Conservation (phyloP, 2,797 vertebrate species). For the Ptychadena robeensis region DNA sequence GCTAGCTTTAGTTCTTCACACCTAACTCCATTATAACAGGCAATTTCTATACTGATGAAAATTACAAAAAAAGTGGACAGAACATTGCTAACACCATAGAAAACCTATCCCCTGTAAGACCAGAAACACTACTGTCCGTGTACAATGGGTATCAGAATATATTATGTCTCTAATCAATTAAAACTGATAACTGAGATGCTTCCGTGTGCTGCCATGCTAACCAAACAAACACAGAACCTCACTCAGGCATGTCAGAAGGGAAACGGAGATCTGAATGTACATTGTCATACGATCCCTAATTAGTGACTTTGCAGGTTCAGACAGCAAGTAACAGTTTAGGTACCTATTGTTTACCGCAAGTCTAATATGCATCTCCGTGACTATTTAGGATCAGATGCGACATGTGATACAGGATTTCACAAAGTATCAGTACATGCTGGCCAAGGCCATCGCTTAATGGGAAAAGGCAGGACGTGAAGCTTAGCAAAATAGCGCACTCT, state of each 20-base stretch:
- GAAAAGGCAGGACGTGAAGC: neutral
- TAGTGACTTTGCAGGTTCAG: conserved; percentile 57
- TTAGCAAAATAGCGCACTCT: conserved; percentile 17
- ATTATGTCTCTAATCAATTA: conserved; percentile 51
- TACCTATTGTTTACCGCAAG: conserved; percentile 48
- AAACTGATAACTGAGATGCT: conserved; percentile 49
- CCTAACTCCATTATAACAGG: no score
- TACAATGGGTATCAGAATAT: conserved; percentile 50
- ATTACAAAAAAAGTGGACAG: no score
- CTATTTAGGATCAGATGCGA: conserved; percentile 39
- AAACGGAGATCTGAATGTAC: conserved; percentile 54
- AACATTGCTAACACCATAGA: neutral
- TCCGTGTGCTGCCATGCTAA: conserved; percentile 45
- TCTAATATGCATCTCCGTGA: conserved; percentile 52
- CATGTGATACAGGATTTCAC: conserved; percentile 47
- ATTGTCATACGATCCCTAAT: conserved; percentile 58
- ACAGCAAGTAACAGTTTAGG: conserved; percentile 61
- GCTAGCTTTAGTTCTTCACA: no score
- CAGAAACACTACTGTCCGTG: conserved; percentile 28
- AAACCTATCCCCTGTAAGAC: conserved; percentile 25
- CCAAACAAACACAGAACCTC: conserved; percentile 44
- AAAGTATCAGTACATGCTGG: conserved; percentile 31
- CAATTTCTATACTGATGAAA: no score
- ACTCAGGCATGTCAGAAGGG: conserved; percentile 26
- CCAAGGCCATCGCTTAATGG: conserved; percentile 24